These are phyloP conservation scores for Eugnorisma glareosa DNA, from an alignment of 2,888 invertebrate genomes.

Conservation along the genomic window DNA sequence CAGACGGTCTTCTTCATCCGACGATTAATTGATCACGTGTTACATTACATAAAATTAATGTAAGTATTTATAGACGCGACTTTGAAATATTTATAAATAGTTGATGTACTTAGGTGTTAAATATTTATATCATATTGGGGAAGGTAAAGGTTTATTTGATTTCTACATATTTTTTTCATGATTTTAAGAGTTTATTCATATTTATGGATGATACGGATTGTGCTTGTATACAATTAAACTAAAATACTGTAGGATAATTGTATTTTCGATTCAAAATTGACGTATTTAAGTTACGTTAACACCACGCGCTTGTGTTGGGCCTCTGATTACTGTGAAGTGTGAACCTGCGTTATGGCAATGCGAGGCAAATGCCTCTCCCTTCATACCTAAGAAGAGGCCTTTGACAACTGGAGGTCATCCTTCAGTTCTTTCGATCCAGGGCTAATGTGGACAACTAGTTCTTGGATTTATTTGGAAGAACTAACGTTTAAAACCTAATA, in stretches of 20 bases:
- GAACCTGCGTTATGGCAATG: neutral
- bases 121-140: constrained; percentile 16
- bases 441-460: neutral
- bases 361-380: neutral
- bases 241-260: neutral
- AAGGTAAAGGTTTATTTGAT: constrained; percentile 22
- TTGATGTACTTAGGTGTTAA: neutral
- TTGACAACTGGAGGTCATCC: neutral
- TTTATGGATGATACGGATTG: neutral
- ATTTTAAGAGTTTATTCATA: neutral
- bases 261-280: neutral
- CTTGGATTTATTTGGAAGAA: neutral
- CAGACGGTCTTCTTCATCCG: constrained; percentile 73
- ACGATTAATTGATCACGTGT: constrained; percentile 82
- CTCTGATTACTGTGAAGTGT: neutral
- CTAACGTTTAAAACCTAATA: neutral
- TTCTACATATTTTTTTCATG: no score
- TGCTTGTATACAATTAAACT: neutral
- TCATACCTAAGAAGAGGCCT: neutral
- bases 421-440: neutral
- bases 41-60: constrained; percentile 79
- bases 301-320: neutral
- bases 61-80: constrained; percentile 65
- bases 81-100: constrained; percentile 50
- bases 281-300: neutral